Percentiles rank a stretch among this genome's conserved stretches.
Evolutionary conservation across 2,888 invertebrate species (phyloP).

Genomic region (Eristalis tenax): DNA sequence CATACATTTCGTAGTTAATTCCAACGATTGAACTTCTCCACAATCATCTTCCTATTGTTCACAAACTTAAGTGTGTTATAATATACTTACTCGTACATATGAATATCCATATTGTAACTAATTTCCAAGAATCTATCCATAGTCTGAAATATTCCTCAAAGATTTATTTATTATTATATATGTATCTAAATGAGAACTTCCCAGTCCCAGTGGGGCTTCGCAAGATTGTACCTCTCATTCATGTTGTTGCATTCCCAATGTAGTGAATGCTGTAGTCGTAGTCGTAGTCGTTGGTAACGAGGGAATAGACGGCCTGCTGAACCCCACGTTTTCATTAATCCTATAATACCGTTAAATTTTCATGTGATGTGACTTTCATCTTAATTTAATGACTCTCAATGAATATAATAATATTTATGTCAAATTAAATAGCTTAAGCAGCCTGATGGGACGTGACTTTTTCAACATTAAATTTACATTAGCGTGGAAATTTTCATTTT

Average conservation of each 20-base stretch:
- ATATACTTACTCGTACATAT: background rate
- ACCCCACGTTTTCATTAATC: conserved; percentile 18
- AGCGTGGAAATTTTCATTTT: conserved; percentile 15
- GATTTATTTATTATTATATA: conserved; percentile 21
- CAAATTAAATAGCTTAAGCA: conserved; percentile 19
- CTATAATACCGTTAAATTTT: conserved; percentile 52
- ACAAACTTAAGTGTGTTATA: background rate
- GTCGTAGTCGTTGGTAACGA: conserved; percentile 34
- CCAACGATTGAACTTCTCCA: background rate
- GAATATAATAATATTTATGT: conserved; percentile 6
- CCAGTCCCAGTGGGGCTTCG: conserved; percentile 47
- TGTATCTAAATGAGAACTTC: conserved; percentile 37
- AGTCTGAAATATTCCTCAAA: conserved; percentile 17
- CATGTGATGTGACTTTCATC: conserved; percentile 44
- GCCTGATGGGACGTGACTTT: conserved; percentile 6
- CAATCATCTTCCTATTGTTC: background rate
- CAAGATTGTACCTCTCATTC: conserved; percentile 47
- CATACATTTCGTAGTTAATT: background rate
- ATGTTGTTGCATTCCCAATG: conserved; percentile 33
- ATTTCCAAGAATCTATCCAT: conserved; percentile 26
- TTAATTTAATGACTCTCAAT: conserved; percentile 43
- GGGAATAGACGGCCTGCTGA: conserved; percentile 22
- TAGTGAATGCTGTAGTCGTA: background rate
- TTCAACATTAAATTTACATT: conserved; percentile 40
- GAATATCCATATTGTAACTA: conserved; percentile 11